These are phyloP conservation scores for Sitta europaea DNA, from an alignment of 2,113 vertebrate genomes.

Conservation along the genomic window DNA sequence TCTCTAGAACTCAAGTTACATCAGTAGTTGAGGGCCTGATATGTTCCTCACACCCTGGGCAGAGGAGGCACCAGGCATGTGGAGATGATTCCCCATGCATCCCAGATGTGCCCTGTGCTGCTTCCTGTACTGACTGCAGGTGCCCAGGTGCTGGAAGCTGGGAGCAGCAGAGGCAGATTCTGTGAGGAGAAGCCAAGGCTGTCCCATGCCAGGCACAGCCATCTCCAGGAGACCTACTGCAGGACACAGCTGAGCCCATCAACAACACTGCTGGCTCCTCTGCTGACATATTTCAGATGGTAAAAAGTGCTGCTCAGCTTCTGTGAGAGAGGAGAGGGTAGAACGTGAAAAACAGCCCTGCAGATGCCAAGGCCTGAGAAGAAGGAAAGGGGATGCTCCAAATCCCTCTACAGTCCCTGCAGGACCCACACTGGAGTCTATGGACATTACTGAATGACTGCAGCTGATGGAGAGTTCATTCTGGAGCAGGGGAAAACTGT, in stretches of 20 bases:
- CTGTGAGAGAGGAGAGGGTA: background rate
- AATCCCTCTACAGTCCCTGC: background rate
- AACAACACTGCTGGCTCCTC: background rate
- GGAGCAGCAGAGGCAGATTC: background rate
- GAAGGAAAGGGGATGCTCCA: background rate
- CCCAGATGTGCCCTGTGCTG: background rate
- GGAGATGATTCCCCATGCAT: background rate
- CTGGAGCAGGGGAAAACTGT: background rate
- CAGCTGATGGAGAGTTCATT: background rate
- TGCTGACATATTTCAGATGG: background rate
- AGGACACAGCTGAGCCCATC: background rate
- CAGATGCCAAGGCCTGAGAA: background rate
- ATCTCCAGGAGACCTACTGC: background rate
- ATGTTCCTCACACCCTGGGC: background rate
- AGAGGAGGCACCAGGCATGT: background rate
- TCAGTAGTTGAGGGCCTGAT: background rate
- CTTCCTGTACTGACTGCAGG: background rate
- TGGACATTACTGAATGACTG: background rate
- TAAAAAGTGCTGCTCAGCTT: background rate
- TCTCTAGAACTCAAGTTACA: background rate
- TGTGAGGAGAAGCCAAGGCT: background rate
- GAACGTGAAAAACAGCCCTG: rapidly evolving
- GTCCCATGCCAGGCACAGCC: background rate
- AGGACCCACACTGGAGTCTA: background rate
- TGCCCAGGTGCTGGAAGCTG: background rate